phyloP scores from a whole-genome alignment of 2,888 invertebrate genomes.

The Dugesia japonica region DNA sequence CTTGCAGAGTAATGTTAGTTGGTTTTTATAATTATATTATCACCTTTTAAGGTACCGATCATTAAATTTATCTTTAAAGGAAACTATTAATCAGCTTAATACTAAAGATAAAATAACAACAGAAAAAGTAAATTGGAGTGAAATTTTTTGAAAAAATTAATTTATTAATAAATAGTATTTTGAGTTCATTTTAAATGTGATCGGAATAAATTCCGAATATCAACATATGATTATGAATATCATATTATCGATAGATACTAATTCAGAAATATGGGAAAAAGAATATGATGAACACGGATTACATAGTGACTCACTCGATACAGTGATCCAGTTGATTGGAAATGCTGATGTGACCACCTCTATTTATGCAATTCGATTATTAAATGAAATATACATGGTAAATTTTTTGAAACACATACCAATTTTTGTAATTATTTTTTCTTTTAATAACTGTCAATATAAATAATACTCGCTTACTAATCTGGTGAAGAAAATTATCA shows the following conservation, averaged over 20 bases:
- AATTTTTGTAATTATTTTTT: too few relatives aligned
- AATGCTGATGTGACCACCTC: background rate
- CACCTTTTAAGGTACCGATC: background rate
- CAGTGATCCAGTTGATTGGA: background rate
- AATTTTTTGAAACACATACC: too few relatives aligned
- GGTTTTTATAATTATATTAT: too few relatives aligned
- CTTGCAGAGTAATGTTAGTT: background rate
- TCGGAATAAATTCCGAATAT: background rate
- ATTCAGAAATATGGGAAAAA: background rate
- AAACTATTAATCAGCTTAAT: background rate
- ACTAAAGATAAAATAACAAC: conserved; percentile 1
- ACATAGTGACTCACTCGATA: background rate
- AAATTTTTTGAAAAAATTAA: background rate
- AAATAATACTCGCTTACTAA: too few relatives aligned
- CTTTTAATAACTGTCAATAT: too few relatives aligned
- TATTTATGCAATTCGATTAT: background rate
- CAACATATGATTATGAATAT: background rate
- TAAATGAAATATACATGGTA: background rate
- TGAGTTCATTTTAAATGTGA: background rate
- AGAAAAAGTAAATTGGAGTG: background rate
- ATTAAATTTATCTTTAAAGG: background rate
- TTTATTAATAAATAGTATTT: background rate
- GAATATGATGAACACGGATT: background rate
- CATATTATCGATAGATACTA: background rate
- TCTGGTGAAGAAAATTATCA: too few relatives aligned